Evolutionary conservation across 2,113 vertebrate genomes (phyloP), one percentile per base, ranked within the genome.

Genomic region (Rhinoptilus africanus): DNA sequence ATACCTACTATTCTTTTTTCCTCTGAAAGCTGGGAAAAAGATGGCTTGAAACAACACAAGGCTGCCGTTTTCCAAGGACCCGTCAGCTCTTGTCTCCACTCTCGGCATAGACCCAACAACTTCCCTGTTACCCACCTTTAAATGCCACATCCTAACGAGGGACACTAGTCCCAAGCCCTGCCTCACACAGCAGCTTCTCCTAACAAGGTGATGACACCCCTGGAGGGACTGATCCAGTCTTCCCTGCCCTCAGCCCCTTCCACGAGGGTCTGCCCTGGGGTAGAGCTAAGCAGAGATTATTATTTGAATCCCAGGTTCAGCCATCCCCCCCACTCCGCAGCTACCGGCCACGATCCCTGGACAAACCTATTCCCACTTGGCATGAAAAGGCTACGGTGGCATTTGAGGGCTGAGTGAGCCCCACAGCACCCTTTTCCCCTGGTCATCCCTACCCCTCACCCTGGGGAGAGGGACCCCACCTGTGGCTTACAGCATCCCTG

Each of bases 301-400:
- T 35, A 80, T 86, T 73, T 48, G 14, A 12, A 21, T 74, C 15
- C 4, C 12, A 27, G 20, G 4, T 19, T 16, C 24, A 68, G 26
- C 41, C 43, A 7, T n/a, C 4, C 9, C 4, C 12, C 20, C 12
- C 3, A 1, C 26, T 35, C 43, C 26, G 48, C 5, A 48, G 56
- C 17, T 71, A 22, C 17, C 1, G 1, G 41, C 24, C 72, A 22
- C 0, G 0, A 20, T 60, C 45, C 22, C 34, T 32, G 34, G 10
- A 47, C 23, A 53, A 67, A 32, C 16, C 22, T 76, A 39, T 68
- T 71, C 51, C 41, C 8, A 2, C 45, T 22, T 39, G 28, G 19
- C 56, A 14, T 20, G 32, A 50, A 87, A 80, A 92, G 18, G 15
- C 57, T 74, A 10, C 0, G 0, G 30, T 18, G 53, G 37, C 0